phyloP scores from a whole-genome alignment of 2,113 vertebrate species.

The Pelusios castaneus region DNA sequence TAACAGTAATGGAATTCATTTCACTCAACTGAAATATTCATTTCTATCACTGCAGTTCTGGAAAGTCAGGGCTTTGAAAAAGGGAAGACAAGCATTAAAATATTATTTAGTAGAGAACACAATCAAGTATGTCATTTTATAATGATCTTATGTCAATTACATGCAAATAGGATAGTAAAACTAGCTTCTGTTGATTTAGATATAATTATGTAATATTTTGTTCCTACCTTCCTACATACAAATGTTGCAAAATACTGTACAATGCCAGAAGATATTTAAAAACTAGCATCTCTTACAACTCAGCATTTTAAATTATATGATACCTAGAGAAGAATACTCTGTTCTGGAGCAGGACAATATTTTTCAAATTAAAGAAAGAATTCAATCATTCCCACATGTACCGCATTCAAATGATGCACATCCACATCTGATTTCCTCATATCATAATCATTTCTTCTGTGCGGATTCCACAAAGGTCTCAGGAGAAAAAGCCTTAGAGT shows the following conservation, averaged over 20 bases:
- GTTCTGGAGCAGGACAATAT: not conserved
- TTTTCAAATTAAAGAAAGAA: not conserved
- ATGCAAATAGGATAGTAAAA: not conserved
- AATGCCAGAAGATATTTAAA: not conserved
- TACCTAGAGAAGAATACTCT: not conserved
- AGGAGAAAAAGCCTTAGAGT: not conserved
- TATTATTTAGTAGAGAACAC: not conserved
- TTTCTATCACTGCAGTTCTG: constrained; percentile 2
- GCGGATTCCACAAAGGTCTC: not conserved
- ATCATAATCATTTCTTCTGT: not conserved
- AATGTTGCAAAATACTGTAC: not conserved
- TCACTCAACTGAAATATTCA: constrained; percentile 35
- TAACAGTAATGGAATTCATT: not conserved
- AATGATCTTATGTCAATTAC: not conserved
- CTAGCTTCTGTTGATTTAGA: not conserved
- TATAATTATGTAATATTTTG: not conserved
- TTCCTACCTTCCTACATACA: not conserved
- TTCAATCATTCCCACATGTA: too few relatives aligned
- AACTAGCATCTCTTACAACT: not conserved
- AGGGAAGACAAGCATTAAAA: not conserved
- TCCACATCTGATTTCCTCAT: not conserved
- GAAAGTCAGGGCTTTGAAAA: constrained; percentile 6
- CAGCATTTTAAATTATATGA: not conserved
- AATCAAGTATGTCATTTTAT: not conserved
- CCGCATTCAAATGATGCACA: too few relatives aligned